Evolutionary conservation across 2,113 vertebrate genomes (phyloP).

Genomic region (Ptychochromis oligacanthus): DNA sequence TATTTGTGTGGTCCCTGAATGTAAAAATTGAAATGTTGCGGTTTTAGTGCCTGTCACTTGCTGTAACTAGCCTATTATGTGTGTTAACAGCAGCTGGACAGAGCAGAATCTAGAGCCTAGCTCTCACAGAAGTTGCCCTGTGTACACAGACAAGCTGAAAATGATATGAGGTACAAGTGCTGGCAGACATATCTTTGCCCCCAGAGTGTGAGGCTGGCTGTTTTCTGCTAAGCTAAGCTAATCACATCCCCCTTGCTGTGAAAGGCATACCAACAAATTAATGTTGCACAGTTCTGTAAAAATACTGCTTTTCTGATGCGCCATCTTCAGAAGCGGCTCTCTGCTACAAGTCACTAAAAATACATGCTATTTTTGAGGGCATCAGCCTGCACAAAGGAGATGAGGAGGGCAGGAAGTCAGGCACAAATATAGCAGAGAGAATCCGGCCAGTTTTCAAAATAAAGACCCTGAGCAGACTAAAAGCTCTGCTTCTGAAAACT

Average conservation of each 20-base stretch:
- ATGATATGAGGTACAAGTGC: not conserved
- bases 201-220: not conserved
- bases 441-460: rapidly evolving
- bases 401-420: not conserved
- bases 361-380: not conserved
- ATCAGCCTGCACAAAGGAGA: not conserved
- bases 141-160: not conserved
- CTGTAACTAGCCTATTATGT: not conserved
- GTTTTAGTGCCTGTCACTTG: not conserved
- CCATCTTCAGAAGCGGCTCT: not conserved
- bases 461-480: not conserved
- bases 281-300: not conserved
- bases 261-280: not conserved
- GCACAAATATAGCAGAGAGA: not conserved
- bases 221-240: not conserved
- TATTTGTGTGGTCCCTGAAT: slow-evolving; percentile 5
- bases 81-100: not conserved
- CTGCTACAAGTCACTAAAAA: not conserved
- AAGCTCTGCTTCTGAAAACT: not conserved
- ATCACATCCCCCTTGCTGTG: not conserved
- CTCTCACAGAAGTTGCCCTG: not conserved
- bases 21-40: not conserved
- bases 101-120: not conserved
- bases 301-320: not conserved
- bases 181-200: not conserved